Base-by-base conservation (phyloP, 2,797 vertebrate species). In the Melopsittacus undulatus region DNA sequence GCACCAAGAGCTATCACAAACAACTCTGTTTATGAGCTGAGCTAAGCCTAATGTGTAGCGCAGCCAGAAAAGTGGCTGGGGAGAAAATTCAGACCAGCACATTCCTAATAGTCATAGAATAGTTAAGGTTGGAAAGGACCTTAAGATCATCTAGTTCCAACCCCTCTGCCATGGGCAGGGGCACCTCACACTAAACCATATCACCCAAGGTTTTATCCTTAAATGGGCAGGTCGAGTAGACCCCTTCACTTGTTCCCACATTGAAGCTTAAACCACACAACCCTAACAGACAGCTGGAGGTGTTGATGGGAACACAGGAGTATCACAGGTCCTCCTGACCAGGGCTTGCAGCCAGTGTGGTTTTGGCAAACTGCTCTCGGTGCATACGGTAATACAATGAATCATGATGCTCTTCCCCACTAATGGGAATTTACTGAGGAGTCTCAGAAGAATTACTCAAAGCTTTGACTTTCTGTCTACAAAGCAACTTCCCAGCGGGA, bases 281-380 rank as follows among this genome's bases (percentile, higher is more conserved):
- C 32, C 51, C 19, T 45, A 49, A 79, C 34, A 63, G 29, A 36
- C 2, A 1, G 72, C 40, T 30, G 30, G 38, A 62, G 34, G 13
- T 45, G 24, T 22, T 2, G 5, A 15, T 7, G 56, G 79, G 59
- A 38, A 54, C 19, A 14, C 0, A 5, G 4, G 62, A 42, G 10
- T 43, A 21, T 32, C 20, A 29, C 57, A 59, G 57, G 5, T 13
- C 4, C 7, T 36, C n/a, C 19, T 0, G 1, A 21, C 2, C 9
- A 36, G n/a, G 24, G 23, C 57, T 82, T 51, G 18, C 27, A 73
- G 43, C 10, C 57, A 8, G 20, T 1, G 29, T 46, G 36, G 8
- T 67, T 94, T 72, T 78, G 62, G 61, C 56, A 70, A 76, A n/a
- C 27, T 11, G 30, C 30, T 68, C 45, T n/a, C 29, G 68, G 32